Evolutionary conservation across 2,113 vertebrate species (phyloP).

Genomic region (Vimba vimba): DNA sequence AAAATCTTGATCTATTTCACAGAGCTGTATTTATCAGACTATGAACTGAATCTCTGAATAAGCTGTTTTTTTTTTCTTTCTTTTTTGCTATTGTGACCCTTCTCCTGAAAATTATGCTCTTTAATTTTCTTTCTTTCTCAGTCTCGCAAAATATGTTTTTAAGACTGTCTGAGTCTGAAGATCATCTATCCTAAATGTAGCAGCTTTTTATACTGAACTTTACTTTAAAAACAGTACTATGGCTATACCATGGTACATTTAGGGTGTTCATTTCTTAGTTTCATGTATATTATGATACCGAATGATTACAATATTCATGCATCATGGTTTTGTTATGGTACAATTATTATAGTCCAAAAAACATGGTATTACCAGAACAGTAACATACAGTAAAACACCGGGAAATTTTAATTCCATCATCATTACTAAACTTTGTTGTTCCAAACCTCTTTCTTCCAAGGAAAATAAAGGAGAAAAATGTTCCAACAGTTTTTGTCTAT

Average conservation of each 20-base stretch:
- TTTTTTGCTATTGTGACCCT: background rate
- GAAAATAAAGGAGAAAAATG: background rate
- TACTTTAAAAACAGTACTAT: background rate
- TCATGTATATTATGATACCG: background rate
- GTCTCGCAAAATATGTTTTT: conserved; percentile 1
- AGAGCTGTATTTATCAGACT: background rate
- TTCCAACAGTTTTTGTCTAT: background rate
- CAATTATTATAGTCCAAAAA: background rate
- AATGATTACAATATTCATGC: background rate
- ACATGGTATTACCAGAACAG: background rate
- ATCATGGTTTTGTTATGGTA: background rate
- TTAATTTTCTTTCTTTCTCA: background rate
- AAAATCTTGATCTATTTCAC: conserved; percentile 9
- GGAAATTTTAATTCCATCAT: background rate
- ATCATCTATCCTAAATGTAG: background rate
- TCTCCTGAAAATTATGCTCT: background rate
- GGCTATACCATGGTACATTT: background rate
- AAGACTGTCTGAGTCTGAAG: background rate
- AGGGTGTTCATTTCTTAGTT: background rate
- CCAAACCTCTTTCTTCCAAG: background rate
- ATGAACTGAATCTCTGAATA: background rate
- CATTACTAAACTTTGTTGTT: background rate
- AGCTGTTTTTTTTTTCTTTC: background rate
- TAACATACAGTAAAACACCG: background rate
- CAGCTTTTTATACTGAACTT: background rate